Percentiles rank a stretch among this genome's conserved stretches.
Conservation (phyloP, 2,888 invertebrate species). For the Ectobius pallidus region DNA sequence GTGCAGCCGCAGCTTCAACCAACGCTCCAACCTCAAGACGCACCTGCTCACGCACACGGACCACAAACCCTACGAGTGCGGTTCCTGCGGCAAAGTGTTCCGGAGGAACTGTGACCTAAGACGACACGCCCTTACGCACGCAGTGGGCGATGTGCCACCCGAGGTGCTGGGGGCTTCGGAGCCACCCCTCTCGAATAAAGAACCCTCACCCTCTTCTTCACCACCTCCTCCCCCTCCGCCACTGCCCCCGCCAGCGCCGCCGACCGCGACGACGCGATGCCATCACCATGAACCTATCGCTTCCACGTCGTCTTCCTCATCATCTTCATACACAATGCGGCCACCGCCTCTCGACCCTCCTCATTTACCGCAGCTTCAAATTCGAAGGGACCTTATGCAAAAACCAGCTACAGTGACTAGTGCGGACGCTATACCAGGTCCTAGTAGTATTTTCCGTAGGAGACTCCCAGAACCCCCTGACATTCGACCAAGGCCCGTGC, state of each 20-base stretch:
- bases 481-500: slow-evolving; percentile 31
- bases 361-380: slow-evolving; percentile 60
- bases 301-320: slow-evolving; percentile 46
- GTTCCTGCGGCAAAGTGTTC: slow-evolving; percentile 87
- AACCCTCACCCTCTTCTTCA: slow-evolving; percentile 32
- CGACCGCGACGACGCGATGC: slow-evolving; percentile 44
- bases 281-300: slow-evolving; percentile 48
- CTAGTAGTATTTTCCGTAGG: slow-evolving; percentile 49
- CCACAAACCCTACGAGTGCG: slow-evolving; percentile 89
- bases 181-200: slow-evolving; percentile 23
- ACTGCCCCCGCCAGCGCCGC: slow-evolving; percentile 47
- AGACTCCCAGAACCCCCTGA: slow-evolving; percentile 46
- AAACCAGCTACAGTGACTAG: not conserved
- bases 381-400: slow-evolving; percentile 69
- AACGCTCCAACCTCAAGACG: slow-evolving; percentile 87
- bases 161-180: slow-evolving; percentile 62
- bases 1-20: slow-evolving; percentile 87
- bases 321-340: slow-evolving; percentile 73
- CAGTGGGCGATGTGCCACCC: slow-evolving; percentile 84
- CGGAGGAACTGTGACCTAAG: slow-evolving; percentile 89
- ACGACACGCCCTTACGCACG: slow-evolving; percentile 88
- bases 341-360: slow-evolving; percentile 36
- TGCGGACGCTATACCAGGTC: slow-evolving; percentile 53
- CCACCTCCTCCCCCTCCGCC: slow-evolving; percentile 40
- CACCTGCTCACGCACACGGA: slow-evolving; percentile 89